phyloP scores from a whole-genome alignment of 2,797 vertebrate genomes.

The Florisuga fusca region DNA sequence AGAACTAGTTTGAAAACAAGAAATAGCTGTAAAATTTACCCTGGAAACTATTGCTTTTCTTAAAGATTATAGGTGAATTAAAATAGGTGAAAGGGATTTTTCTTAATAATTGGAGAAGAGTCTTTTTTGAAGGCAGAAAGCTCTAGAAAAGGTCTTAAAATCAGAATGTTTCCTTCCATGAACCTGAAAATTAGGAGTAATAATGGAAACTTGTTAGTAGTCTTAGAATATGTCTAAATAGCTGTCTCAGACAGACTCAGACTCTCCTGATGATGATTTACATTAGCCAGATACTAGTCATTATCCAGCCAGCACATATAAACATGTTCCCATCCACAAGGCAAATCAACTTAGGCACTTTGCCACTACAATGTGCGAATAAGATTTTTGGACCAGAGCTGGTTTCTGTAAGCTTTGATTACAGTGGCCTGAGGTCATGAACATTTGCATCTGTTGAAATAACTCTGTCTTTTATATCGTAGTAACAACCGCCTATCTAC shows the following conservation, averaged over 20 bases:
- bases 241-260: background rate
- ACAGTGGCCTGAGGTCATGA: background rate
- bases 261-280: background rate
- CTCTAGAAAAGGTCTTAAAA: background rate
- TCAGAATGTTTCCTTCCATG: background rate
- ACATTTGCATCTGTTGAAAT: background rate
- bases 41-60: background rate
- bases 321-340: background rate
- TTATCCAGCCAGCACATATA: background rate
- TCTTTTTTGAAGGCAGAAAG: background rate
- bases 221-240: background rate
- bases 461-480: background rate
- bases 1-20: background rate
- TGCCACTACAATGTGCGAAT: background rate
- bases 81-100: background rate
- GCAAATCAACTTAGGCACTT: background rate
- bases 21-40: background rate
- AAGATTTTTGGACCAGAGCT: background rate
- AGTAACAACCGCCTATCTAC: background rate
- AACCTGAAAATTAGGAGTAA: background rate
- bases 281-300: background rate
- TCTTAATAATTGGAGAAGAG: background rate
- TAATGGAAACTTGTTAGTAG: background rate
- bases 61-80: background rate
- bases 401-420: background rate